Percentiles rank a stretch among this genome's conserved stretches.
Evolutionary conservation across 2,113 vertebrate genomes (phyloP).

Genomic region (Strix uralensis): DNA sequence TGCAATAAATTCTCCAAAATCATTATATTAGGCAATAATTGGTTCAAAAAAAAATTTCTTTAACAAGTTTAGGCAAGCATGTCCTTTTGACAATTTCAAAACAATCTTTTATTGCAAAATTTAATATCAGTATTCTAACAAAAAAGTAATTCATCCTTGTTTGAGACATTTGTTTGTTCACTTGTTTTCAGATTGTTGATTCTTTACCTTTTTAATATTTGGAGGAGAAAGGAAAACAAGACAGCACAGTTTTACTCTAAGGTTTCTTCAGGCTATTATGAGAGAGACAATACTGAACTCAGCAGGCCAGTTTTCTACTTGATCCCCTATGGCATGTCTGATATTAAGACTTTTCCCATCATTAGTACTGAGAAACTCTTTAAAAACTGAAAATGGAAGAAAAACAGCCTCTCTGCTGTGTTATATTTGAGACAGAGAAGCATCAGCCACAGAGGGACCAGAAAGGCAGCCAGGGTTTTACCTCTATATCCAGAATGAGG

Average conservation of each 20-base stretch:
- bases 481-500: not conserved
- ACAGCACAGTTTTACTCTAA: not conserved
- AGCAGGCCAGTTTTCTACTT: not conserved
- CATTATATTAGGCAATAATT: not conserved
- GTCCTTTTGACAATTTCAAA: not conserved
- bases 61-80: not conserved
- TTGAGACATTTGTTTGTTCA: not conserved
- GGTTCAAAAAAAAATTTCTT: not conserved
- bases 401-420: not conserved
- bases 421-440: not conserved
- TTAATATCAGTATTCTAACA: no score
- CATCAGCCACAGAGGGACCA: not conserved
- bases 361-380: not conserved
- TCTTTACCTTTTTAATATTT: not conserved
- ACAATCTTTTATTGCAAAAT: not conserved
- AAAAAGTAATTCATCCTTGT: not conserved
- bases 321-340: not conserved
- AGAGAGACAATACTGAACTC: not conserved
- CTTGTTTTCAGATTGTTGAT: not conserved
- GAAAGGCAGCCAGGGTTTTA: not conserved
- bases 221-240: not conserved
- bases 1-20: not conserved
- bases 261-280: not conserved
- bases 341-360: not conserved
- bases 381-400: not conserved